These are phyloP conservation scores for Falco peregrinus DNA, from an alignment of 2,797 vertebrate genomes.

Conservation along the genomic window DNA sequence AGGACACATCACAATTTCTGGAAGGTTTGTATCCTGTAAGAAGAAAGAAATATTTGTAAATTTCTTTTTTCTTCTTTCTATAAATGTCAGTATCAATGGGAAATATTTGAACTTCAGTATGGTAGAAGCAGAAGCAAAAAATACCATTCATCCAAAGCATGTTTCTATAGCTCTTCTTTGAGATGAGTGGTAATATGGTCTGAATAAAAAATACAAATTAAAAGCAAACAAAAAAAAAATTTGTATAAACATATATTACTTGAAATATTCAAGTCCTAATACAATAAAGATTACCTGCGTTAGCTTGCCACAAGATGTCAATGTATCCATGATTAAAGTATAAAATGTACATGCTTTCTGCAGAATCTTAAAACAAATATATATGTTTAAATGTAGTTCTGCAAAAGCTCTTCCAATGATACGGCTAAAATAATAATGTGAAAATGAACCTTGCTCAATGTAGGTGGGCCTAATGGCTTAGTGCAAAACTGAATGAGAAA, in stretches of 20 bases:
- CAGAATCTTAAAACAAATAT: neutral
- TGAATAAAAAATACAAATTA: neutral
- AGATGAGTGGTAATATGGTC: neutral
- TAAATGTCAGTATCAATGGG: neutral
- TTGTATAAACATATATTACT: neutral
- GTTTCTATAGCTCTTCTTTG: neutral
- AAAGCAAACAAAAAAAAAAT: neutral
- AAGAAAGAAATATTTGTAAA: neutral
- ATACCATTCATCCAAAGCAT: neutral
- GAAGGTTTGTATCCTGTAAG: neutral
- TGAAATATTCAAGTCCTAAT: neutral
- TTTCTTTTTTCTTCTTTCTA: neutral
- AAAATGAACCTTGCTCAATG: neutral
- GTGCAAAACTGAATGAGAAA: neutral
- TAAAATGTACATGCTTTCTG: neutral
- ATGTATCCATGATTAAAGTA: neutral
- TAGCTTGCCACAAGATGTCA: conserved; percentile 17
- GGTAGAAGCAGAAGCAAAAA: neutral
- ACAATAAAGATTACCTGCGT: neutral
- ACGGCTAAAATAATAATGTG: neutral
- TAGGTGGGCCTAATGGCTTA: neutral
- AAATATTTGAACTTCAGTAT: neutral
- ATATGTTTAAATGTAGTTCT: neutral
- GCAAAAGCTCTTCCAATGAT: neutral
- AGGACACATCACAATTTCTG: neutral